Conservation (phyloP, 2,113 vertebrate species). For the Spermophilus dauricus region DNA sequence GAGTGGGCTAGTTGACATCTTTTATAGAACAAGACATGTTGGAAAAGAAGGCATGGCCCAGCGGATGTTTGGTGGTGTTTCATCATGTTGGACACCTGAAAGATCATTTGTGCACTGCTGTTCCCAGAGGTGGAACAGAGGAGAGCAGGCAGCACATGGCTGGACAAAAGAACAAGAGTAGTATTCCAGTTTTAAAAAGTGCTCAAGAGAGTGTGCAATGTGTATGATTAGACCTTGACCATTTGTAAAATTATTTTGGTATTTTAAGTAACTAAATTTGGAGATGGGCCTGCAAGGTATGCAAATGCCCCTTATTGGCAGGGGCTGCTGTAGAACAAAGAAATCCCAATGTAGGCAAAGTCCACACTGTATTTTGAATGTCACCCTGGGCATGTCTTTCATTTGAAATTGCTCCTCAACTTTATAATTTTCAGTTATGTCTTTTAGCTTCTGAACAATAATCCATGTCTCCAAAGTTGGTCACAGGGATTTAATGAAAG, state of each 20-base stretch:
- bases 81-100: fast-evolving
- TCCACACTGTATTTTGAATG: fast-evolving
- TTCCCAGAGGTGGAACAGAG: not conserved
- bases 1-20: fast-evolving
- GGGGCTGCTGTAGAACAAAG: not conserved
- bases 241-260: not conserved
- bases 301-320: fast-evolving
- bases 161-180: fast-evolving
- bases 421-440: not conserved
- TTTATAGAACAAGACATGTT: not conserved
- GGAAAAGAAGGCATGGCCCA: not conserved
- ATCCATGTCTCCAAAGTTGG: fast-evolving
- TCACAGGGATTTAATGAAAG: not conserved
- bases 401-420: no score
- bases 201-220: not conserved
- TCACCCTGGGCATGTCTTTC: fast-evolving
- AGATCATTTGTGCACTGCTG: fast-evolving
- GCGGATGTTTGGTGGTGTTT: not conserved
- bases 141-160: fast-evolving
- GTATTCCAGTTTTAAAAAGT: not conserved
- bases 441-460: not conserved
- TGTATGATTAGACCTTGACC: fast-evolving
- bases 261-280: not conserved
- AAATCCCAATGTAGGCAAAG: fast-evolving
- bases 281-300: fast-evolving